Percentiles rank a stretch among this genome's conserved stretches.
phyloP scores from a whole-genome alignment of 2,113 vertebrate species.

The Balaenoptera acutorostrata region DNA sequence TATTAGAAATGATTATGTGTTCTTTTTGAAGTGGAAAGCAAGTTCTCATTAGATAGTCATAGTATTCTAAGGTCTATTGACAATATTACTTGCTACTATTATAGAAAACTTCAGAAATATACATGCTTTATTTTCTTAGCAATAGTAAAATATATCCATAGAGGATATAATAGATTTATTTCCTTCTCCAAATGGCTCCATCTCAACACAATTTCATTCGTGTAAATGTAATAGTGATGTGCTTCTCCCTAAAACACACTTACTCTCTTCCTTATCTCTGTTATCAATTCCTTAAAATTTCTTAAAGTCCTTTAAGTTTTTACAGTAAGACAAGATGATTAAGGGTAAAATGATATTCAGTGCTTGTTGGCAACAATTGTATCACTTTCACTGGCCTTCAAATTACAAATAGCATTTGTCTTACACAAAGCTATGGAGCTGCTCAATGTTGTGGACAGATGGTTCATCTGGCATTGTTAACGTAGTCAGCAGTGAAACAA shows the following conservation, averaged over 20 bases:
- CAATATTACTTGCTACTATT: not conserved
- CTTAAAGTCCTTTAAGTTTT: constrained; percentile 65
- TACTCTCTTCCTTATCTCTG: not conserved
- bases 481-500: constrained; percentile 69
- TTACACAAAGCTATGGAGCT: constrained; percentile 60
- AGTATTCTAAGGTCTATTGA: not conserved
- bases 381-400: constrained; percentile 73
- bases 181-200: not conserved
- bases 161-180: not conserved
- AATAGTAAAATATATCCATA: not conserved
- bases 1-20: not conserved
- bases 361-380: constrained; percentile 62
- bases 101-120: not conserved
- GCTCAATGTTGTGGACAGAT: constrained; percentile 59
- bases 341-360: constrained; percentile 71
- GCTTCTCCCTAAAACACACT: not conserved
- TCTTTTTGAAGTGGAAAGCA: not conserved
- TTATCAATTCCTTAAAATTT: constrained; percentile 62
- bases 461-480: constrained; percentile 70
- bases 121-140: not conserved
- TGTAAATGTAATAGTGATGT: not conserved
- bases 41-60: not conserved
- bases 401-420: constrained; percentile 71
- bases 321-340: constrained; percentile 44
- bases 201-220: not conserved